A percentile compares a stretch with the other conserved stretches of the same genome.
phyloP scores from a whole-genome alignment of 30 jellyfish, hydroid and myxozoan genomes.

The Morbakka virulenta region DNA sequence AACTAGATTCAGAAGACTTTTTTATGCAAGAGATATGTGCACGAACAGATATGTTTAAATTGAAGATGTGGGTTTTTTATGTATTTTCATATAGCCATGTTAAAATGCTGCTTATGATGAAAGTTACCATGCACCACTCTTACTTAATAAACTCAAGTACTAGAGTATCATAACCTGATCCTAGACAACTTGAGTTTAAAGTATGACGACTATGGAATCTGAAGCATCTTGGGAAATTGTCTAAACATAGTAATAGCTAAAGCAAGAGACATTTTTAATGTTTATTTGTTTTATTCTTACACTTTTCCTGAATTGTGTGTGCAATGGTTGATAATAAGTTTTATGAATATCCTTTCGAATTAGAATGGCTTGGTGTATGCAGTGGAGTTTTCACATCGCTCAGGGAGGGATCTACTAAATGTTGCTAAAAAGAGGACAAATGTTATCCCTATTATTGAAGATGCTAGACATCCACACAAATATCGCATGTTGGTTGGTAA shows the following conservation, averaged over 20 bases:
- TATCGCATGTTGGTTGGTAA: conserved; percentile 98
- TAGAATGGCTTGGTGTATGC: conserved; percentile 99
- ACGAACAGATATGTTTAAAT: too few species aligned
- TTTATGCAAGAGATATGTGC: too few species aligned
- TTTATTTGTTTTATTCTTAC: too few species aligned
- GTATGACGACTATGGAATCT: neutral
- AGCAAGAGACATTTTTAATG: too few species aligned
- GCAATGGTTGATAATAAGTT: too few species aligned
- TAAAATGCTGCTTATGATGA: neutral
- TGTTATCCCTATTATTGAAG: conserved; percentile 96
- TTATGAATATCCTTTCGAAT: too few species aligned
- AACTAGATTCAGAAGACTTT: too few species aligned
- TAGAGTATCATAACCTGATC: neutral
- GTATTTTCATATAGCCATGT: too few species aligned
- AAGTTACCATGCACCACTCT: neutral
- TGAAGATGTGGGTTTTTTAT: too few species aligned
- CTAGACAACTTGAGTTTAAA: neutral
- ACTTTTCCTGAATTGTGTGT: too few species aligned
- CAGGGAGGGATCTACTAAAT: conserved; percentile 97
- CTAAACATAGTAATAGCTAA: too few species aligned
- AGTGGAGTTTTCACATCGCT: conserved; percentile 99
- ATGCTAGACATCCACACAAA: conserved; percentile 99
- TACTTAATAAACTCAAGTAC: neutral
- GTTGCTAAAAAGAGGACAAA: conserved; percentile 98
- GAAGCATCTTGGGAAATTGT: too few species aligned